phyloP scores from a whole-genome alignment of 2,113 vertebrate genomes.

The Saccopteryx leptura region DNA sequence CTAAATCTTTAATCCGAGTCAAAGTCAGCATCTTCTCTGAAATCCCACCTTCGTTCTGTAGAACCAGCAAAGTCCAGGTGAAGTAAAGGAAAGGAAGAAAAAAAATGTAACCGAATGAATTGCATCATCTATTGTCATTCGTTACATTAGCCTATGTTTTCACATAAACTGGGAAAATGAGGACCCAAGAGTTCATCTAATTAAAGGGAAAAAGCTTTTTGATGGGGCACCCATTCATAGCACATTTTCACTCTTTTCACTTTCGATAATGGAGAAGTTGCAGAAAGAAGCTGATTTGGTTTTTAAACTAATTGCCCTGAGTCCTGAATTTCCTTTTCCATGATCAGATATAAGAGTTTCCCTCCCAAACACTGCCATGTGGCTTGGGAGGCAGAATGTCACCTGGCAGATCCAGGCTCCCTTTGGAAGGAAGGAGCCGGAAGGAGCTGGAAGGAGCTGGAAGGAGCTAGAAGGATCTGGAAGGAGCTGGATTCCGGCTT shows the following conservation, averaged over 20 bases:
- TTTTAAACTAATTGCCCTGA: background rate
- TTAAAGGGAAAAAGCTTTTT: background rate
- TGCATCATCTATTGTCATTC: background rate
- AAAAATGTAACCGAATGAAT: background rate
- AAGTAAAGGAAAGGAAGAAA: background rate
- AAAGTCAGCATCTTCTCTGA: background rate
- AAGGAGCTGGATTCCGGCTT: background rate
- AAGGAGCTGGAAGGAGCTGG: background rate
- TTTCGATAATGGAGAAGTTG: background rate
- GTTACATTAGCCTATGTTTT: background rate
- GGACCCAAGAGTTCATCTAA: background rate
- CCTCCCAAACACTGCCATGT: background rate
- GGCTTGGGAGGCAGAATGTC: background rate
- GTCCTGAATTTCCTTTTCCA: background rate
- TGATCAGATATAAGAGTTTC: background rate
- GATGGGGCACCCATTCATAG: background rate
- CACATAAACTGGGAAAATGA: background rate
- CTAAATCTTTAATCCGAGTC: background rate
- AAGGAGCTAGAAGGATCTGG: no score
- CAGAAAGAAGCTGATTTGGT: background rate
- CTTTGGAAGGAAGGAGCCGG: background rate
- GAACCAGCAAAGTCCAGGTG: background rate
- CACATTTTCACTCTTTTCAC: background rate
- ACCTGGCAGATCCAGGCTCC: background rate
- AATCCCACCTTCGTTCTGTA: background rate